phyloP scores from a whole-genome alignment of 2,888 invertebrate genomes.

The Hemicrepidius hirtus region DNA sequence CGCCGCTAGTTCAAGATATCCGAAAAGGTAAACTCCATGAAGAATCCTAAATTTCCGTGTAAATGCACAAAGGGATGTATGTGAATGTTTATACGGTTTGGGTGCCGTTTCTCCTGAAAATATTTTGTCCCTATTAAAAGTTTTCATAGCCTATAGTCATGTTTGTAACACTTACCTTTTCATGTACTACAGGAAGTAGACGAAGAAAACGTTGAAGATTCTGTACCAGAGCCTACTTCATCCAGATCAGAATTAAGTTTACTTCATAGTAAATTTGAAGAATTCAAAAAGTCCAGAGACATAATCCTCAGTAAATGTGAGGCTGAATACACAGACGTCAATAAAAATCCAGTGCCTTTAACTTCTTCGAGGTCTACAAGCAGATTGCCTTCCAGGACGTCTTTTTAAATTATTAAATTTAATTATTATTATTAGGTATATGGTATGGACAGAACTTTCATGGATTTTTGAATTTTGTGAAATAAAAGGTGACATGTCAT shows the following conservation, averaged over 20 bases:
- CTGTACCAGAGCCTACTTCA: conserved; percentile 69
- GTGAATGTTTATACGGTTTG: too few species aligned
- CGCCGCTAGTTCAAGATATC: too few species aligned
- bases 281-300: conserved; percentile 74
- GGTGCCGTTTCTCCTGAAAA: too few species aligned
- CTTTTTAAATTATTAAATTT: conserved; percentile 60
- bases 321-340: conserved; percentile 53
- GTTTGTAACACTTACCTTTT: conserved; percentile 1
- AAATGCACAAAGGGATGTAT: too few species aligned
- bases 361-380: conserved; percentile 63
- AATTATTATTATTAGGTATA: conserved; percentile 1
- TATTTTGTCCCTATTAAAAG: too few species aligned
- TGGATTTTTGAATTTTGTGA: conserved; percentile 5
- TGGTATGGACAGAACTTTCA: background rate
- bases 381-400: conserved; percentile 66
- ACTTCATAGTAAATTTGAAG: conserved; percentile 75
- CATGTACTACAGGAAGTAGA: conserved; percentile 77
- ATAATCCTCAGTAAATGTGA: conserved; percentile 61
- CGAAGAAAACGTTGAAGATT: conserved; percentile 76
- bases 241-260: conserved; percentile 74
- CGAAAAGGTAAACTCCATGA: too few species aligned
- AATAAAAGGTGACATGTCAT: background rate
- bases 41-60: too few species aligned
- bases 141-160: too few species aligned
- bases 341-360: conserved; percentile 60